Base-by-base conservation (phyloP, 2,797 vertebrate genomes). In the Tolypeutes matacus region DNA sequence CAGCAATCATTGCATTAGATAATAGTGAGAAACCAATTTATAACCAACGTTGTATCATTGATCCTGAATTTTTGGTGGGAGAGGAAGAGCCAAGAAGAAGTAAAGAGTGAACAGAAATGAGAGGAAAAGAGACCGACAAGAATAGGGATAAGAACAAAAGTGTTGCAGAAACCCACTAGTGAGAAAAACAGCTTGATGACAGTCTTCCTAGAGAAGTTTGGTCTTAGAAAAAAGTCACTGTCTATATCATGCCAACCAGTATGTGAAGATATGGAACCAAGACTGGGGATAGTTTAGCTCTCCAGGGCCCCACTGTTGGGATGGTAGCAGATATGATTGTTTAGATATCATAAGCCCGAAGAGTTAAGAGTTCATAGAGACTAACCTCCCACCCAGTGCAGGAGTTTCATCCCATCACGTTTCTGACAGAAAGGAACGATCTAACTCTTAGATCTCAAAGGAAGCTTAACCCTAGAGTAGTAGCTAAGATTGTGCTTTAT, bases 391-490 rank as follows among this genome's bases (percentile, higher is more conserved):
- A 65, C 3, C 18, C 25, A 49, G 6, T 14, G 14, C 18, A 69
- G 78, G 20, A 73, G 80, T 76, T 75, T 17, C 29, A 49, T 77
- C 36, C 56, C 29, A 0, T 56, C 78, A 27, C 31, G 76, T 65
- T 93, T 94, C 60, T 83, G 18, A 78, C 21, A 65, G 60, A 91
- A 64, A 56, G 18, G 51, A 70, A 36, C 70, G 25, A 49, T 23
- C 53, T 25, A 92, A 62, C 67, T 80, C 53, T 84, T 87, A 86
- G 65, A 65, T 75, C n/a, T 42, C 49, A 39, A 86, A 95, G 77
- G 65, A 88, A 89, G 31, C 10, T 58, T 90, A 53, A 60, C 21
- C 29, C 4, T 88, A 14, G 25, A 56, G 5, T n/a, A 56, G 4
- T 72, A 7, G 20, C 60, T 67, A 60, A 83, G 58, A 69, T 13